Percentiles rank a stretch among this genome's conserved stretches.
Conservation (phyloP, 2,113 vertebrate genomes). For the Phodopus roborovskii region DNA sequence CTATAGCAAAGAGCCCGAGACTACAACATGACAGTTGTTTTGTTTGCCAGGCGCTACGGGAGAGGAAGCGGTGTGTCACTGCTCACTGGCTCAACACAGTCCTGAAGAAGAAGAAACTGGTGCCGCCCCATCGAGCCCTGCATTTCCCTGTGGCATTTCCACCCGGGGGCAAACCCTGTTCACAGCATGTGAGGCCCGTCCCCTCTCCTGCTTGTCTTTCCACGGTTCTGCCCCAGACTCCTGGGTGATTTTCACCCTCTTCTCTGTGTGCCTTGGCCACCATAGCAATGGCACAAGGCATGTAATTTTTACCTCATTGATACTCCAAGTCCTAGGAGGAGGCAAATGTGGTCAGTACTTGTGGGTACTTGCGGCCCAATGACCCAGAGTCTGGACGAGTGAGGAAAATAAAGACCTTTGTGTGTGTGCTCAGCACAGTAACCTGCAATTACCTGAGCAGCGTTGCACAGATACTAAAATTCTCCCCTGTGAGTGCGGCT, state of each 20-base stretch:
- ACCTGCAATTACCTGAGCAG: rapidly evolving
- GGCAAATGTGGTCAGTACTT: rapidly evolving
- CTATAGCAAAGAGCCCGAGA: neutral
- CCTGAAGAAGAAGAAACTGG: constrained; percentile 95
- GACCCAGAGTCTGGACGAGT: neutral
- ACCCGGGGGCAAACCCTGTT: constrained; percentile 96
- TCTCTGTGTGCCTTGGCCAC: neutral
- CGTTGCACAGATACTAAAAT: rapidly evolving
- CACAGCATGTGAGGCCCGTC: constrained; percentile 92
- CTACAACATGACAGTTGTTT: rapidly evolving
- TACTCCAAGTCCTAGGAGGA: too few relatives aligned
- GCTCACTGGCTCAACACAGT: constrained; percentile 97
- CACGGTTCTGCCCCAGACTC: neutral
- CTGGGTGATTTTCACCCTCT: too few relatives aligned
- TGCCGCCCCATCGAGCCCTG: constrained; percentile 94
- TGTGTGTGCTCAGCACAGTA: rapidly evolving
- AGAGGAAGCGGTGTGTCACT: constrained; percentile 96
- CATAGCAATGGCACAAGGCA: rapidly evolving
- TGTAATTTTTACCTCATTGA: too few relatives aligned
- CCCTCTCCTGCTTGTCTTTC: neutral
- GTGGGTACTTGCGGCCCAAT: rapidly evolving
- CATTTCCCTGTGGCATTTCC: constrained; percentile 98
- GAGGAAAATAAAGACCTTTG: rapidly evolving
- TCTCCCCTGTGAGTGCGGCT: neutral
- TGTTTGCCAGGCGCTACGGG: constrained; percentile 90